Evolutionary conservation across 64 coral and sea anemone genomes (phyloP), one percentile per base, ranked within the genome.

Genomic region (Stichodactyla mertensii): DNA sequence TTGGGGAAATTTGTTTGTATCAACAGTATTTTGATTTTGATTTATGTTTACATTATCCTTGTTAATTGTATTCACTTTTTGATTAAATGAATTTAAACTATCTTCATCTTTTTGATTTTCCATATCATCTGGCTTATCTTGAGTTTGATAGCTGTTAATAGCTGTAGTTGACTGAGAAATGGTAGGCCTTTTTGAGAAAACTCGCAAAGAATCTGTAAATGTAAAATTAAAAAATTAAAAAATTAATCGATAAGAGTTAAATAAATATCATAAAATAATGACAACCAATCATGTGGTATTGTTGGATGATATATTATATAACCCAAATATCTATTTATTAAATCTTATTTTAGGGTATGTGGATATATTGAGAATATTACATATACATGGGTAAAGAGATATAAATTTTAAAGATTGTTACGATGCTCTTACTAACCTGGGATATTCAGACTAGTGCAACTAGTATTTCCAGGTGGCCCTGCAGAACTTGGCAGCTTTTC

Each of bases 401-500:
- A 45, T 45, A 45, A 45, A 45, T 2, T 45, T 45, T 45, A 45
- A 45, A 45, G 1, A 58, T 58, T 58, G 56, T 58, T 58, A 14
- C 0, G 56, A 58, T 58, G 56, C 1, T 58, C 56, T 58, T 69
- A n/a, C 71, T 64, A 84, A 95, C 93, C 93, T 69, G 87, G 87
- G 18, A 98, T 55, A 85, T 82, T 78, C 86, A 98, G 85, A n/a
- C 80, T 79, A 52, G 90, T 77, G 57, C 95, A 98, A n/a, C 89
- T 83, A 64, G 66, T 84, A 58, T 58, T 89, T 52, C 89, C 87
- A 24, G 87, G 52, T 51, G 60, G 87, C 0, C 51, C 78, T 77
- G n/a, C 69, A 18, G 77, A 56, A 2, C 36, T 45, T 15, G 93
- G 93, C 14, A 98, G 18, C 13, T 61, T 77, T 23, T 86, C 77